phyloP scores from a whole-genome alignment of 1,140 invertebrate genomes.

The Micrasema minimum region DNA sequence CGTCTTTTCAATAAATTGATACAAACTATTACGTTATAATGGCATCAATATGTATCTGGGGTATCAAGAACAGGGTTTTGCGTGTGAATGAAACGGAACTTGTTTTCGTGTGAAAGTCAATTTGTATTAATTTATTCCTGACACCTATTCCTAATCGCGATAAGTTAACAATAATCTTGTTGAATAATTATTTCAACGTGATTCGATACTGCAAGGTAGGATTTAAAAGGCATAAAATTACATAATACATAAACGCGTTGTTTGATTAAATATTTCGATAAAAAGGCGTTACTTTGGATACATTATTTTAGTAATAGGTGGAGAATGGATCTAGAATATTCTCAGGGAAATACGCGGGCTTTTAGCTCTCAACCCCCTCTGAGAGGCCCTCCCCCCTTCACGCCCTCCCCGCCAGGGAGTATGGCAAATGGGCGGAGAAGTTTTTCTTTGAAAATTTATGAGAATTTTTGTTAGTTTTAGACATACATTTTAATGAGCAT shows the following conservation, averaged over 20 bases:
- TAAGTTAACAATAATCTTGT: slow-evolving; percentile 18
- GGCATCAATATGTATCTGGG: slow-evolving; percentile 43
- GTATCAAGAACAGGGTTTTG: slow-evolving; percentile 34
- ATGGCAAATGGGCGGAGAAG: background rate
- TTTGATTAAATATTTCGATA: no score
- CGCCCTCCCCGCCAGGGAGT: slow-evolving; percentile 26
- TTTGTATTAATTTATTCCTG: slow-evolving; percentile 48
- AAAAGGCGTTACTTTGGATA: slow-evolving; percentile 1
- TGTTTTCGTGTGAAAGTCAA: slow-evolving; percentile 51
- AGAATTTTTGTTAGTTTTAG: no score
- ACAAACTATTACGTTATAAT: slow-evolving; percentile 33
- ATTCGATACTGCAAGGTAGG: no score
- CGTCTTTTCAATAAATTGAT: slow-evolving; percentile 22
- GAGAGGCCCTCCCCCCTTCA: slow-evolving; percentile 30
- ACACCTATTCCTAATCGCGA: slow-evolving; percentile 32
- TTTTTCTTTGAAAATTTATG: slow-evolving; percentile 9
- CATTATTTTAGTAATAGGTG: background rate
- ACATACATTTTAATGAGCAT: no score
- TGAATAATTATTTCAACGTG: no score
- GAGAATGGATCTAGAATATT: background rate
- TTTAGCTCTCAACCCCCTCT: slow-evolving; percentile 3
- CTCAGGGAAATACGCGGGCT: slow-evolving; percentile 9
- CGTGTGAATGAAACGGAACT: slow-evolving; percentile 32
- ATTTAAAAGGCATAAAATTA: no score
- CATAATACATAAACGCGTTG: no score